These are phyloP conservation scores for Oryzias melastigma DNA, from an alignment of 2,113 vertebrate species.

Conservation along the genomic window DNA sequence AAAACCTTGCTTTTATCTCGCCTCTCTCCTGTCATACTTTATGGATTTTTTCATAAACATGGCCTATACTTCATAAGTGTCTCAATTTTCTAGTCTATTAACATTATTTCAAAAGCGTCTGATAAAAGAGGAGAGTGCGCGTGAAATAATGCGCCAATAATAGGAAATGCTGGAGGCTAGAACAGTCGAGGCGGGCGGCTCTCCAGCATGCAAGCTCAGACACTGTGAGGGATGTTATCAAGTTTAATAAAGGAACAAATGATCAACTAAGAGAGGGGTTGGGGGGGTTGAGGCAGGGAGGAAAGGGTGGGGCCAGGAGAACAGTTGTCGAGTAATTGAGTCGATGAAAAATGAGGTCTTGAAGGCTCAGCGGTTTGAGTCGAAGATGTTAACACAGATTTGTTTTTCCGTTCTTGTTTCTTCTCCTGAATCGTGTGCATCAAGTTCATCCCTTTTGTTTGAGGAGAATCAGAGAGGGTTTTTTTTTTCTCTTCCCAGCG, in stretches of 20 bases:
- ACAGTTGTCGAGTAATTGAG: slow-evolving; percentile 82
- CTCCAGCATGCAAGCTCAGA: slow-evolving; percentile 84
- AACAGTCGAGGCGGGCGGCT: slow-evolving; percentile 88
- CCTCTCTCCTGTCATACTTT: slow-evolving; percentile 94
- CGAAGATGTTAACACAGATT: slow-evolving; percentile 55
- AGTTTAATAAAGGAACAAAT: slow-evolving; percentile 92
- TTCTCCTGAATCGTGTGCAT: slow-evolving; percentile 29
- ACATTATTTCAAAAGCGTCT: slow-evolving; percentile 97
- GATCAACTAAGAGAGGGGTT: slow-evolving; percentile 73
- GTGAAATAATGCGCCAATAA: slow-evolving; percentile 98
- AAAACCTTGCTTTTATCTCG: slow-evolving; percentile 96
- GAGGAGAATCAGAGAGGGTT: slow-evolving; percentile 27
- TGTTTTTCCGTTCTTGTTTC: slow-evolving; percentile 47
- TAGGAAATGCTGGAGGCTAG: slow-evolving; percentile 89
- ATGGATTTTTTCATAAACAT: slow-evolving; percentile 99
- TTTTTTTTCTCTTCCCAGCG: slow-evolving; percentile 51
- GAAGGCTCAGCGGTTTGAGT: slow-evolving; percentile 58
- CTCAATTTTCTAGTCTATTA: slow-evolving; percentile 99
- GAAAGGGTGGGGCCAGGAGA: slow-evolving; percentile 48
- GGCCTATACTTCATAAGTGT: slow-evolving; percentile 99
- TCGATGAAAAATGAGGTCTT: slow-evolving; percentile 84
- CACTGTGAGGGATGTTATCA: slow-evolving; percentile 89
- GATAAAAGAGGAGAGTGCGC: slow-evolving; percentile 96
- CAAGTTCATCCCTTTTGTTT: slow-evolving; percentile 50
- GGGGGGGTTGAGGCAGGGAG: slow-evolving; percentile 33